phyloP scores from a whole-genome alignment of 2,113 vertebrate genomes.

The Serilophus lunatus region DNA sequence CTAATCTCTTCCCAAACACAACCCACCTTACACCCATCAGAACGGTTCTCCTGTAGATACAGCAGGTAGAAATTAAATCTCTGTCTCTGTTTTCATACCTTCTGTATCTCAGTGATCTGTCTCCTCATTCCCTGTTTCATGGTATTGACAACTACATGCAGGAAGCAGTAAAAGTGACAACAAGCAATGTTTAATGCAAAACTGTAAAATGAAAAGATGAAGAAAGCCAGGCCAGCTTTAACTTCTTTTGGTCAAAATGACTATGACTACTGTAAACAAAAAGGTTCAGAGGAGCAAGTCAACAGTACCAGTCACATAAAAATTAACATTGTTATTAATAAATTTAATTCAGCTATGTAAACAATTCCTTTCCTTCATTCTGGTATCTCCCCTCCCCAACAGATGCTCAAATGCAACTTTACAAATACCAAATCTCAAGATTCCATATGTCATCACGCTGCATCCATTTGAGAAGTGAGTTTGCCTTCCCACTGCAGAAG shows the following conservation, averaged over 20 bases:
- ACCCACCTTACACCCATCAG: background rate
- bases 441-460: background rate
- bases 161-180: background rate
- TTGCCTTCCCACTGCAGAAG: background rate
- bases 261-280: background rate
- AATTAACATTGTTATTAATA: background rate
- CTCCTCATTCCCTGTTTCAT: background rate
- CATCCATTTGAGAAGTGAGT: background rate
- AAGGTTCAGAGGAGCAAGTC: background rate
- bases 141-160: background rate
- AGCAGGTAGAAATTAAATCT: background rate
- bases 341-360: background rate
- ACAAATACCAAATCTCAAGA: background rate
- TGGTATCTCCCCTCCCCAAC: background rate
- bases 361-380: background rate
- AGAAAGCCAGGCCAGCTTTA: background rate
- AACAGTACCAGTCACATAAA: background rate
- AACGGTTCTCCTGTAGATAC: fast-evolving
- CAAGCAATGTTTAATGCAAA: background rate
- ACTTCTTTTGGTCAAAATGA: background rate
- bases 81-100: background rate
- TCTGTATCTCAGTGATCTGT: background rate
- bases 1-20: background rate
- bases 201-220: background rate
- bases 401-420: background rate